Percentiles rank a stretch among this genome's conserved stretches.
Conservation (phyloP, 1,140 invertebrate species). For the Mamestra configurata region DNA sequence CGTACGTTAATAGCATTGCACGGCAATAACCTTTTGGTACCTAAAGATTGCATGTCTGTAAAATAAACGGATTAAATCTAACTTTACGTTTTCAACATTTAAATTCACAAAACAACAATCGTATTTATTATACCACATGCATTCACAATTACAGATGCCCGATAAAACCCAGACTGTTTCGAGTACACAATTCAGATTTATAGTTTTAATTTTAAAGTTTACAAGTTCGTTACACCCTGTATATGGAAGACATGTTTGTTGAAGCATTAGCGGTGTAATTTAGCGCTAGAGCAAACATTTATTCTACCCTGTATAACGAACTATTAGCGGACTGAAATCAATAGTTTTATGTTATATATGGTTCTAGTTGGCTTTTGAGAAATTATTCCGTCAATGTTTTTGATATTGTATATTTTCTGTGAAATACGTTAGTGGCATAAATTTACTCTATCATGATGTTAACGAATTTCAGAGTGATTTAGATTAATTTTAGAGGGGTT, state of each 20-base stretch:
- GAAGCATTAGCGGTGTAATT: slow-evolving; percentile 35
- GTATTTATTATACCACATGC: neutral
- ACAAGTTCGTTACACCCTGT: slow-evolving; percentile 4
- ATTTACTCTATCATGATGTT: too few species aligned
- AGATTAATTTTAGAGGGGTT: too few species aligned
- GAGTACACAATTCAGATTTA: neutral
- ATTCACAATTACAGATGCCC: neutral
- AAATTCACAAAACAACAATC: neutral
- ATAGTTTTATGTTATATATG: neutral
- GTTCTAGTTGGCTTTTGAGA: neutral
- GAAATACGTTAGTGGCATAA: too few species aligned
- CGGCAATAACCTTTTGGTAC: too few species aligned
- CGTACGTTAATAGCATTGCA: too few species aligned
- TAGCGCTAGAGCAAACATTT: slow-evolving; percentile 26
- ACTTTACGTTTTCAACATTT: too few species aligned
- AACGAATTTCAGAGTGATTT: too few species aligned
- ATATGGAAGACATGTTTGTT: neutral
- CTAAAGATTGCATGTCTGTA: too few species aligned
- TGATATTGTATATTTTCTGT: too few species aligned
- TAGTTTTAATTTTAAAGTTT: neutral
- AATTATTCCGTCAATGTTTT: neutral
- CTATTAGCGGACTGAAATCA: neutral
- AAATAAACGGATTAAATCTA: too few species aligned
- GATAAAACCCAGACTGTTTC: neutral
- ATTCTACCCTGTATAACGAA: slow-evolving; percentile 4